Evolutionary conservation across 1,140 invertebrate species (phyloP).

Genomic region (Drosophila ohnishii): DNA sequence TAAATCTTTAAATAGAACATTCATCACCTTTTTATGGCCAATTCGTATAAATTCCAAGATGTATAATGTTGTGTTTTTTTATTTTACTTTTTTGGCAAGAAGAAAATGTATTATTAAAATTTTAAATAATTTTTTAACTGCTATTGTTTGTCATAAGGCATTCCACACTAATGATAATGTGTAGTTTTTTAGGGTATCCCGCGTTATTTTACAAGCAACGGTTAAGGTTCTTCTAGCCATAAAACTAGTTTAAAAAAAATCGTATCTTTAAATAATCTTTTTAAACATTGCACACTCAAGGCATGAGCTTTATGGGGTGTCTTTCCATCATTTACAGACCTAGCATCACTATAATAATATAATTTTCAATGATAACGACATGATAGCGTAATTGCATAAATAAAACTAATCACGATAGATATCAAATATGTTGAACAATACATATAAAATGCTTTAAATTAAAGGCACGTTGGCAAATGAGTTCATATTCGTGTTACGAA

Average conservation of each 20-base stretch:
- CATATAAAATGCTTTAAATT: constrained; percentile 23
- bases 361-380: constrained; percentile 38
- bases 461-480: constrained; percentile 48
- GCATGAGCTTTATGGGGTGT: background rate
- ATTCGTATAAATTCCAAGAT: background rate
- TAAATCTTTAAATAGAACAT: constrained; percentile 3
- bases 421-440: constrained; percentile 8
- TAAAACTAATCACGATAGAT: constrained; percentile 14
- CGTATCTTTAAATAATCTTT: background rate
- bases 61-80: background rate
- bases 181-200: background rate
- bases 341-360: background rate
- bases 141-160: background rate
- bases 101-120: background rate
- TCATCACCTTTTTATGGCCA: background rate
- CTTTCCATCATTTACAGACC: background rate
- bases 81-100: background rate
- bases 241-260: background rate
- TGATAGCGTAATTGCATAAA: constrained; percentile 8
- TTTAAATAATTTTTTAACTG: background rate
- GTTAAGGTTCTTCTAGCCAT: background rate
- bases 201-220: background rate
- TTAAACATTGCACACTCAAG: background rate
- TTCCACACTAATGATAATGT: background rate
- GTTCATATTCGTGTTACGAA: constrained; percentile 32